Conservation (phyloP, 2,797 vertebrate species). For the Acanthornis magna region DNA sequence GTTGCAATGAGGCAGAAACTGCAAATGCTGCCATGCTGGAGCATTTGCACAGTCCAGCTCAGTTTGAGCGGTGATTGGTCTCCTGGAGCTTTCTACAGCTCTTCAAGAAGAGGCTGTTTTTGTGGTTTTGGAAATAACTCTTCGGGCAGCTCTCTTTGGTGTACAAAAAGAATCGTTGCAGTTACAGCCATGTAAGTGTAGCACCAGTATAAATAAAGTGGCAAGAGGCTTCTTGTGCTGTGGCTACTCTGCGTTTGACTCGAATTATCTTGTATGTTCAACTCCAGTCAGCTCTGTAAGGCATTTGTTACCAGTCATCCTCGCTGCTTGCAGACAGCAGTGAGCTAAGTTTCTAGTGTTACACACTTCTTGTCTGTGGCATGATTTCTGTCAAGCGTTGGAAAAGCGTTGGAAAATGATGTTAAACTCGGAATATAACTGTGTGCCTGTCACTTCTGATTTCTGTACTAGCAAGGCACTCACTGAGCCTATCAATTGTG, state of each 20-base stretch:
- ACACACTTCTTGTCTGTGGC: fast-evolving
- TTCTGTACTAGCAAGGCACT: neutral
- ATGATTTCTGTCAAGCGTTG: neutral
- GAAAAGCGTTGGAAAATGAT: neutral
- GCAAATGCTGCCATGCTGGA: neutral
- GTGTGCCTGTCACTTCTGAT: neutral
- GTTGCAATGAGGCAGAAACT: neutral
- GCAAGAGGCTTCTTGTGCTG: neutral
- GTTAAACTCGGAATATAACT: neutral
- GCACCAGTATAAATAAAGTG: neutral
- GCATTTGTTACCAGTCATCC: neutral
- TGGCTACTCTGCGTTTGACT: neutral
- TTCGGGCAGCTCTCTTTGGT: neutral
- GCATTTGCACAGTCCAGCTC: neutral
- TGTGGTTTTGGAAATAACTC: neutral
- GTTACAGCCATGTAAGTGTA: neutral
- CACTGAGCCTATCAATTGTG: neutral
- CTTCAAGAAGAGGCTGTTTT: neutral
- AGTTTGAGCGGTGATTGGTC: neutral
- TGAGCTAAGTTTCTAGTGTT: neutral
- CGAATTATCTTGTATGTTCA: neutral
- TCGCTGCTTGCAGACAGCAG: neutral
- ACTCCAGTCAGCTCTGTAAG: neutral
- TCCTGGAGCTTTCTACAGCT: neutral
- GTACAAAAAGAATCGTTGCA: neutral